These are phyloP conservation scores for Pogonomyrmex californicus DNA, from an alignment of 1,140 invertebrate genomes.

Conservation along the genomic window DNA sequence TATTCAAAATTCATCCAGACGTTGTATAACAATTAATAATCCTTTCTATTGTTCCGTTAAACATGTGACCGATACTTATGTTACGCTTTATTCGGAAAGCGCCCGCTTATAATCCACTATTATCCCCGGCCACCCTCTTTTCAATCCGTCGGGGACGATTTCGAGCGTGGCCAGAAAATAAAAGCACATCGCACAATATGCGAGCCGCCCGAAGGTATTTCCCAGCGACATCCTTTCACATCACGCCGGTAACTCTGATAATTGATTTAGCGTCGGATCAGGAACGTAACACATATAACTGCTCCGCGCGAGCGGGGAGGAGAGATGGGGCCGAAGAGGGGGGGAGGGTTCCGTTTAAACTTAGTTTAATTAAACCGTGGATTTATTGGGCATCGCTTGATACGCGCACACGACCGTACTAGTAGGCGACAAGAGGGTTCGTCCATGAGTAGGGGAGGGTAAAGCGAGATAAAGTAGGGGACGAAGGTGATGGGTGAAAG, in stretches of 20 bases:
- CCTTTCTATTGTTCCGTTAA: conserved; percentile 18
- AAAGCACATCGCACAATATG: conserved; percentile 53
- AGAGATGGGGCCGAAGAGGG: neutral
- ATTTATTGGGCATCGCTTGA: conserved; percentile 82
- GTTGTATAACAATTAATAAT: conserved; percentile 18
- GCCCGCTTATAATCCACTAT: conserved; percentile 29
- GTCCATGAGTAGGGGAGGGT: conserved; percentile 4
- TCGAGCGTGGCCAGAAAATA: conserved; percentile 42
- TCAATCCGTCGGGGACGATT: conserved; percentile 32
- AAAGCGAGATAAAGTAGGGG: conserved; percentile 15
- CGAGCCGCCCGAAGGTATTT: conserved; percentile 46
- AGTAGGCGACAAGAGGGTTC: conserved; percentile 63
- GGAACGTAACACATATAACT: conserved; percentile 83
- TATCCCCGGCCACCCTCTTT: neutral
- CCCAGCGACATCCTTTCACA: conserved; percentile 41
- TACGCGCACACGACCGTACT: conserved; percentile 72
- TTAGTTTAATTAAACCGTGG: conserved; percentile 85
- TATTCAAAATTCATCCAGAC: conserved; percentile 1
- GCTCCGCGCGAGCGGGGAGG: conserved; percentile 73
- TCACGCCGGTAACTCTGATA: conserved; percentile 77
- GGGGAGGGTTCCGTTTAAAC: conserved; percentile 81
- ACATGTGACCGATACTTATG: neutral
- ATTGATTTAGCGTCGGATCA: conserved; percentile 85
- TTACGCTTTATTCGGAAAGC: neutral
- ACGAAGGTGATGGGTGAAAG: conserved; percentile 15